phyloP scores from a whole-genome alignment of 2,113 vertebrate species.

The Atherinomorus stipes region DNA sequence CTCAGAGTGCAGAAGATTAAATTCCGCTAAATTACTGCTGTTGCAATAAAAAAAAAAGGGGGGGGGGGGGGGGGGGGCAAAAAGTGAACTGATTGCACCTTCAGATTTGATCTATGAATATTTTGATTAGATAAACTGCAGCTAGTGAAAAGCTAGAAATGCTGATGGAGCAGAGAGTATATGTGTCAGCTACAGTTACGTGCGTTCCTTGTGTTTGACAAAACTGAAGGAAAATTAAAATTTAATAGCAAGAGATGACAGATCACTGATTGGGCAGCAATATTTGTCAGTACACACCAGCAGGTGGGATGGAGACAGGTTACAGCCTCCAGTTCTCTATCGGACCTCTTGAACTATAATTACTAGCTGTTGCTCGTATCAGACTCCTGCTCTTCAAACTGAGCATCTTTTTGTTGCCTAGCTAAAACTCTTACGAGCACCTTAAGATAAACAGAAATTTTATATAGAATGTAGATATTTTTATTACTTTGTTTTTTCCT shows the following conservation, averaged over 20 bases:
- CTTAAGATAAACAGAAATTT: constrained; percentile 51
- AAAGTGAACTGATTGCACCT: constrained; percentile 7
- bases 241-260: constrained; percentile 9
- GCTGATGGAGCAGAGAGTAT: background rate
- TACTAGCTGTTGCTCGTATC: constrained; percentile 71
- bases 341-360: constrained; percentile 68
- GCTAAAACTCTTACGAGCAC: constrained; percentile 41
- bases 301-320: no score
- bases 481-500: background rate
- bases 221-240: constrained; percentile 7
- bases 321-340: constrained; percentile 63
- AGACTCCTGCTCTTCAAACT: constrained; percentile 61
- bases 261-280: constrained; percentile 38
- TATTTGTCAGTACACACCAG: constrained; percentile 31
- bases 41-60: constrained; percentile 1
- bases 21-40: constrained; percentile 36
- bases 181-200: background rate
- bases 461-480: constrained; percentile 28
- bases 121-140: constrained; percentile 23
- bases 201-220: background rate
- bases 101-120: constrained; percentile 12
- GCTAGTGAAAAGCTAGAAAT: background rate
- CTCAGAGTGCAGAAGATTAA: constrained; percentile 20
- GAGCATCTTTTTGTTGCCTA: constrained; percentile 24
- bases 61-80: background rate